Percentiles rank a stretch among this genome's conserved stretches.
Conservation (phyloP, 2,888 invertebrate genomes). For the Gisinianus flammeolus region DNA sequence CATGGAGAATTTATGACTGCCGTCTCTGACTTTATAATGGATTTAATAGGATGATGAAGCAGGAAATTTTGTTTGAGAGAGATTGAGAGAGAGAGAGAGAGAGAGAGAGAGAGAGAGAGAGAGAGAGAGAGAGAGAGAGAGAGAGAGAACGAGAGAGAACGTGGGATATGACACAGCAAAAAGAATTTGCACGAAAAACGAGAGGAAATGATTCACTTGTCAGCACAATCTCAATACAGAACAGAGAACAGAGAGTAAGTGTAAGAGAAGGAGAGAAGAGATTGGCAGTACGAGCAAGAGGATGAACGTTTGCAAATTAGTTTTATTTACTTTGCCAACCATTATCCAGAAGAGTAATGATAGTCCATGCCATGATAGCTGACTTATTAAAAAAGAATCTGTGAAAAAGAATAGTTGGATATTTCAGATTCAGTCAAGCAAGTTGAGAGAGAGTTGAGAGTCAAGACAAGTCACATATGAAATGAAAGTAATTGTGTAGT, state of each 20-base stretch:
- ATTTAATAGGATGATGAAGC: too few species aligned
- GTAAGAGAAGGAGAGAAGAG: too few species aligned
- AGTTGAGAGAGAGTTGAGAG: background rate
- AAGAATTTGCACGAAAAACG: background rate
- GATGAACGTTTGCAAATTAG: background rate
- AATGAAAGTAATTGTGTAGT: background rate
- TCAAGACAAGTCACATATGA: constrained; percentile 3
- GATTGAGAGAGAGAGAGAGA: too few species aligned
- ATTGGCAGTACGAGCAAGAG: too few species aligned
- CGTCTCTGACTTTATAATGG: too few species aligned
- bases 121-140: too few species aligned
- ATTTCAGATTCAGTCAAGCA: background rate
- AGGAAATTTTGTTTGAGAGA: too few species aligned
- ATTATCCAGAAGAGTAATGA: background rate
- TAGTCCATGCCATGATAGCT: background rate
- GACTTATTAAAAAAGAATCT: background rate
- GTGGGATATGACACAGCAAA: background rate
- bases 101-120: too few species aligned
- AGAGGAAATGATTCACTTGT: constrained; percentile 6
- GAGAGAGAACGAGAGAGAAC: too few species aligned
- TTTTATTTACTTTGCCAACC: background rate
- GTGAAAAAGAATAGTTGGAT: background rate
- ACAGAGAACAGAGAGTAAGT: too few species aligned
- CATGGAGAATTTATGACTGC: too few species aligned
- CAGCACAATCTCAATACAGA: background rate